Base-by-base conservation (phyloP, 2,113 vertebrate species). In the Rana temporaria region DNA sequence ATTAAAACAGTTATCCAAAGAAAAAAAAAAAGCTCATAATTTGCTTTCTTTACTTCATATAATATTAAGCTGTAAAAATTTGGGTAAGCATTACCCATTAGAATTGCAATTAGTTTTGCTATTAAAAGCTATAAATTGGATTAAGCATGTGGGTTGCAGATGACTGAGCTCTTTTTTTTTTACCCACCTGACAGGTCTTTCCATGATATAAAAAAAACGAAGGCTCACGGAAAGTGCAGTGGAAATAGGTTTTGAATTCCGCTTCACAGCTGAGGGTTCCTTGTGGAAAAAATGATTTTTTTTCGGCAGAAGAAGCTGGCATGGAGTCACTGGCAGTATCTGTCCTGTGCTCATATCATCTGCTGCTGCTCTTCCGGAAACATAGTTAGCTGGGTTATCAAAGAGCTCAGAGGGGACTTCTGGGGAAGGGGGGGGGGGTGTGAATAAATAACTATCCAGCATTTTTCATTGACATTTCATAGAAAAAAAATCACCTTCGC, bases 51-150 rank as follows among this genome's bases (percentile, higher is more conserved):
- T 9, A 14, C 60, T 26, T 38, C 42, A 16, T 38, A 34, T 34
- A 60, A 60, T 8, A 38, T 4, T 57, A 56, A 72, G 24, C 69
- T 56, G 52, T 73, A 73, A 57, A 20, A 32, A 73, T 9, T 57
- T 24, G 30, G 22, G 19, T 67, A 66, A 65, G 66, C 63, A 66
- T 63, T n/a, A 65, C 38, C 94, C 95, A 96, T 95, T 93, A 94
- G 93, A 93, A 92, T 94, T 95, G 93, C 95, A 96, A 96, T 96
- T 96, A 96, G 96, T 94, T 96, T 94, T 94, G 90, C 93, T 92
- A 92, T 92, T 94, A 94, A 95, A 95, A 95, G 92, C 93, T 94
- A 92, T 94, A 96, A 96, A 96, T 96, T 96, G 95, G 96, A 96
- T 96, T 96, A 96, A 93, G 93, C 91, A 94, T 93, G 92, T 94